phyloP scores from a whole-genome alignment of 92 coral and sea anemone genomes.

The Phenganax stokvisi region DNA sequence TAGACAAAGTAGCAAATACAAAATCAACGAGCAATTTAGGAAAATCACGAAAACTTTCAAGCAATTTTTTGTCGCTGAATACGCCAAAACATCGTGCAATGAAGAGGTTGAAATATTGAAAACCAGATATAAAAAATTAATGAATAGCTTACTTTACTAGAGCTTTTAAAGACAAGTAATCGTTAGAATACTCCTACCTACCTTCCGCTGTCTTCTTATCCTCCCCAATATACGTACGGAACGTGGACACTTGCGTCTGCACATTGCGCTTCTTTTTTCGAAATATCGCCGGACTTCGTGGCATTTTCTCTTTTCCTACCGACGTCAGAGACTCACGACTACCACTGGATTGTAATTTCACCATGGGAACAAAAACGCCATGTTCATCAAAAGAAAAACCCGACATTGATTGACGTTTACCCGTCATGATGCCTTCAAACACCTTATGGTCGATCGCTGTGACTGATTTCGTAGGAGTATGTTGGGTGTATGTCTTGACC shows the following conservation, averaged over 20 bases:
- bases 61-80: background rate
- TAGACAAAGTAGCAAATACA: slow-evolving; percentile 10
- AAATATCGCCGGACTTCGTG: slow-evolving; percentile 72
- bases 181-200: background rate
- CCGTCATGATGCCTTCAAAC: slow-evolving; percentile 83
- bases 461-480: background rate
- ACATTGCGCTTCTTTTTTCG: slow-evolving; percentile 74
- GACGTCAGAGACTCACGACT: slow-evolving; percentile 70
- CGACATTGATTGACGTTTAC: slow-evolving; percentile 82
- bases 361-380: slow-evolving; percentile 81
- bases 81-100: background rate
- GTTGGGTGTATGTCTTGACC: slow-evolving; percentile 7
- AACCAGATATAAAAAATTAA: slow-evolving; percentile 16
- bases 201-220: slow-evolving; percentile 44
- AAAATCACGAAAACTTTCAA: slow-evolving; percentile 5
- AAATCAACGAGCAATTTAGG: slow-evolving; percentile 1
- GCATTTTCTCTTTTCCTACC: slow-evolving; percentile 64
- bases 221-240: slow-evolving; percentile 39
- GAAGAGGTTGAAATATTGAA: background rate
- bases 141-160: background rate
- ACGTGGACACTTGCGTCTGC: slow-evolving; percentile 43
- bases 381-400: slow-evolving; percentile 80
- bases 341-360: slow-evolving; percentile 50
- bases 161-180: background rate
- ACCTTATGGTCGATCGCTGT: slow-evolving; percentile 63